Evolutionary conservation across 2,113 vertebrate genomes (phyloP).

Genomic region (Micromys minutus): DNA sequence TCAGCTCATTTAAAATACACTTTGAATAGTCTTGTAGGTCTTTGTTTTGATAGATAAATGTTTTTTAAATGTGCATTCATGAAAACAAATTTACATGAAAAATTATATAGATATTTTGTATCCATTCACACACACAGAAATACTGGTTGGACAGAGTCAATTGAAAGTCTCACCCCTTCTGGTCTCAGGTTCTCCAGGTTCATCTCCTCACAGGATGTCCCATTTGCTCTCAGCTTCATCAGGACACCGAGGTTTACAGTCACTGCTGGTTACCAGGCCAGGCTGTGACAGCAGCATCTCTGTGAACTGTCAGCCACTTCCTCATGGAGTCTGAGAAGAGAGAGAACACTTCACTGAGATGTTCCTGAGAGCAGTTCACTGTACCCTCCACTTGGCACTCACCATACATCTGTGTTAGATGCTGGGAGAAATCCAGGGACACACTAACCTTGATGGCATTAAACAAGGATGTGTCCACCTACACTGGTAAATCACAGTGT

Average conservation of each 20-base stretch:
- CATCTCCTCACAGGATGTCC: no score
- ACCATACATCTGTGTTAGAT: no score
- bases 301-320: background rate
- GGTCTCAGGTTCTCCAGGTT: background rate
- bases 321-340: no score
- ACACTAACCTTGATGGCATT: rapidly evolving
- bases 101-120: no score
- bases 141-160: background rate
- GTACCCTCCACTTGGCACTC: rapidly evolving
- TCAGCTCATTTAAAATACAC: background rate
- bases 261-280: background rate
- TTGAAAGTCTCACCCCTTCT: no score
- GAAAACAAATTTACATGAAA: background rate
- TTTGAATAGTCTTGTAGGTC: background rate
- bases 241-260: no score
- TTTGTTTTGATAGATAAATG: background rate
- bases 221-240: background rate
- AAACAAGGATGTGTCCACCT: background rate
- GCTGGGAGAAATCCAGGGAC: background rate
- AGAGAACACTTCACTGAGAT: background rate
- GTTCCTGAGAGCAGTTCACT: background rate
- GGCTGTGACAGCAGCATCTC: background rate
- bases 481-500: background rate
- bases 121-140: no score
- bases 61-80: background rate